Conservation (phyloP, 2,888 invertebrate genomes). For the Eupelmus urozonus region DNA sequence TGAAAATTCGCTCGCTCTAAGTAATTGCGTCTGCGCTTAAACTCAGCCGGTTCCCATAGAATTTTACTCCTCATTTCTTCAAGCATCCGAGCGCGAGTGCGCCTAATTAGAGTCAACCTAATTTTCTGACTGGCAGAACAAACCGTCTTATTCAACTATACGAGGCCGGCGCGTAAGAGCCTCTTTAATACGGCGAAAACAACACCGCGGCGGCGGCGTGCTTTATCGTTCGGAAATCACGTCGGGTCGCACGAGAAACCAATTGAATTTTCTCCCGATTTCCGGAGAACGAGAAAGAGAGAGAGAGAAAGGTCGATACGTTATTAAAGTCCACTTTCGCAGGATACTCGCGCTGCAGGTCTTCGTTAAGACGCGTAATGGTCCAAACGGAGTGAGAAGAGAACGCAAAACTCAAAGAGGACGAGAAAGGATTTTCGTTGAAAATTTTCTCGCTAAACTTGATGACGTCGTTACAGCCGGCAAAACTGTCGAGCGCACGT, state of each 20-base stretch:
- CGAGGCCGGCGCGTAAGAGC: conserved; percentile 15
- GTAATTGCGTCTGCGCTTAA: no score
- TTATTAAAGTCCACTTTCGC: conserved; percentile 20
- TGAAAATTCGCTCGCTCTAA: no score
- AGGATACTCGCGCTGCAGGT: background rate
- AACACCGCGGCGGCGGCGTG: conserved; percentile 31
- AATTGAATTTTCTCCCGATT: conserved; percentile 47
- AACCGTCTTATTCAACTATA: conserved; percentile 42
- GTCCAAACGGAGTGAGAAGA: background rate
- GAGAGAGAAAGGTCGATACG: conserved; percentile 33
- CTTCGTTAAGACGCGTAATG: background rate
- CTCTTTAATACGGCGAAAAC: conserved; percentile 23
- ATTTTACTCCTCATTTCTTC: no score
- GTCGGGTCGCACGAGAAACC: conserved; percentile 39
- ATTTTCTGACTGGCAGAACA: conserved; percentile 54
- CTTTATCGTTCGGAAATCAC: conserved; percentile 50
- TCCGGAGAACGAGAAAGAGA: conserved; percentile 19
- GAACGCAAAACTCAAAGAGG: background rate
- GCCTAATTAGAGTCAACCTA: conserved; percentile 54
- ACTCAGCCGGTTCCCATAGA: no score
- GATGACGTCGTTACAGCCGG: no score
- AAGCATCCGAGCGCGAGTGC: no score
- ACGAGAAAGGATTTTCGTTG: background rate
- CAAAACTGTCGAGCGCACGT: no score
- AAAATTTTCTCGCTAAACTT: no score